Conservation (phyloP, 1,140 invertebrate genomes). For the Branchinecta lynchi region DNA sequence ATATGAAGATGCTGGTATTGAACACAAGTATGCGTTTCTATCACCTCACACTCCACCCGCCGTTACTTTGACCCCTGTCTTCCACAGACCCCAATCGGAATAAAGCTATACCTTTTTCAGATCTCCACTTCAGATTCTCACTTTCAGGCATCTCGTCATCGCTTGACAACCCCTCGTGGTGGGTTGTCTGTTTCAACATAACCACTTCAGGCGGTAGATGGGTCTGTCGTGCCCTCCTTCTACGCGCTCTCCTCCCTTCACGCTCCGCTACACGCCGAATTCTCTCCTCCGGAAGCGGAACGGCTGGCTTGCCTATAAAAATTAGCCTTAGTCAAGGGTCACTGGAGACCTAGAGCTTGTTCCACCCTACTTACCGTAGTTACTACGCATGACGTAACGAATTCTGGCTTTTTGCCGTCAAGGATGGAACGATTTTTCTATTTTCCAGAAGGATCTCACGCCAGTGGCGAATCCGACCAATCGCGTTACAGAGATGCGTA, state of each 20-base stretch:
- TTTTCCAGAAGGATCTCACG: too few relatives aligned
- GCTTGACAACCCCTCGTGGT: conserved; percentile 88
- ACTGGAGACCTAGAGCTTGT: conserved; percentile 28
- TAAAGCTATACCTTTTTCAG: conserved; percentile 30
- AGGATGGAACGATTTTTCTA: too few relatives aligned
- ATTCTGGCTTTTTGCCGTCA: too few relatives aligned
- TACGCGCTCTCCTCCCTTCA: conserved; percentile 64
- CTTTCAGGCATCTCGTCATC: conserved; percentile 86
- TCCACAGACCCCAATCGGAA: too few relatives aligned
- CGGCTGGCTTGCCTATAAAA: conserved; percentile 34
- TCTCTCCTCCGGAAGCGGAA: conserved; percentile 48
- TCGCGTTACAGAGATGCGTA: too few relatives aligned
- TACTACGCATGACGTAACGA: too few relatives aligned
- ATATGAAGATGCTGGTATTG: too few relatives aligned
- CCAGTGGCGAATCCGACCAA: too few relatives aligned
- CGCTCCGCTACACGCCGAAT: conserved; percentile 67
- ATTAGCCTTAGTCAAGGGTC: conserved; percentile 15
- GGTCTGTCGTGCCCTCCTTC: conserved; percentile 50
- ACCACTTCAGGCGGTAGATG: not conserved
- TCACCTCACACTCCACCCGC: too few relatives aligned
- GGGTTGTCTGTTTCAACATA: conserved; percentile 35
- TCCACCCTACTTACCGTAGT: too few relatives aligned
- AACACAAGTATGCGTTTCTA: too few relatives aligned
- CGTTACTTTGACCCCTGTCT: too few relatives aligned
- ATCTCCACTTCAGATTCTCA: conserved; percentile 47